phyloP scores from a whole-genome alignment of 2,113 vertebrate species.

The Bubalus kerabau region DNA sequence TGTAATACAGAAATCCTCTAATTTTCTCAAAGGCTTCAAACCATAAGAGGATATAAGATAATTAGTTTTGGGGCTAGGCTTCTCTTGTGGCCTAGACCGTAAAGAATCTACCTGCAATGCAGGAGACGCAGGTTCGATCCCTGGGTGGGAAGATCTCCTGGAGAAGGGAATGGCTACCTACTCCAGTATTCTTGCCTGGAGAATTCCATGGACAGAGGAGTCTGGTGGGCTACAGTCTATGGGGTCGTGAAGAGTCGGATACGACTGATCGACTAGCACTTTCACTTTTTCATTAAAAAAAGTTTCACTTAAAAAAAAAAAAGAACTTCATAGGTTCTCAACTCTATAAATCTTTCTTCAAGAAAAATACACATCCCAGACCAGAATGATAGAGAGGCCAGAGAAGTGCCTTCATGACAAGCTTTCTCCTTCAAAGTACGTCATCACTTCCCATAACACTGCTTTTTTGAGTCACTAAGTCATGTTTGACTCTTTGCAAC shows the following conservation, averaged over 20 bases:
- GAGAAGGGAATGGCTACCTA: background rate
- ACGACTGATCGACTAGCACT: rapidly evolving
- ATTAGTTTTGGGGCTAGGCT: background rate
- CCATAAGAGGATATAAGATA: background rate
- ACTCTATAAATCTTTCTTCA: background rate
- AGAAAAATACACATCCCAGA: constrained; percentile 11
- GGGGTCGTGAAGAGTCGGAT: background rate
- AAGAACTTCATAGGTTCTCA: background rate
- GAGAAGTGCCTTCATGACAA: background rate
- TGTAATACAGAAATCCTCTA: constrained; percentile 59
- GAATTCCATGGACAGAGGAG: background rate
- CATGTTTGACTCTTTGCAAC: background rate
- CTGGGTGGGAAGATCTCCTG: background rate
- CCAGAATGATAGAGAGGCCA: background rate
- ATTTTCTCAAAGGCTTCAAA: constrained; percentile 52
- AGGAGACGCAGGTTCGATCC: background rate
- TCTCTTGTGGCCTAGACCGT: background rate
- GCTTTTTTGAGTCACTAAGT: background rate
- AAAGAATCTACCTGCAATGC: background rate
- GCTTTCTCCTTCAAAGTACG: background rate
- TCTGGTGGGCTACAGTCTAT: background rate
- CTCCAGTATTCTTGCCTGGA: background rate
- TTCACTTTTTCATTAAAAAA: background rate
- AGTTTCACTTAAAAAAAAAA: background rate
- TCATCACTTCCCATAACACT: background rate